phyloP scores from a whole-genome alignment of 2,797 vertebrate species.

The Channa striata region DNA sequence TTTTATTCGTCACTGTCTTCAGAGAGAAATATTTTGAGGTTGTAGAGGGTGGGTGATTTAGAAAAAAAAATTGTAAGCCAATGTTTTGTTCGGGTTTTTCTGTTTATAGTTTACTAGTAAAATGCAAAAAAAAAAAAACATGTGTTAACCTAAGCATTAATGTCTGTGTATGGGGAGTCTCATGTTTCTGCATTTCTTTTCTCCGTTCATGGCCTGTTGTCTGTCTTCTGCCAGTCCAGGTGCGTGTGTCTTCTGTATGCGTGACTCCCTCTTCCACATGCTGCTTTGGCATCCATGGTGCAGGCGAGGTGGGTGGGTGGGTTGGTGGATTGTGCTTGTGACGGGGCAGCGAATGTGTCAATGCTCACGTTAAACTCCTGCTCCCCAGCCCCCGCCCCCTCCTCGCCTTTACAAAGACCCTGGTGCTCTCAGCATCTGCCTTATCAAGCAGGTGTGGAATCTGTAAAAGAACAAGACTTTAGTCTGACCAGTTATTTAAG shows the following conservation, averaged over 20 bases:
- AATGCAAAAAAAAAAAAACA: slow-evolving; percentile 66
- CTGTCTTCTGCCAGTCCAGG: slow-evolving; percentile 50
- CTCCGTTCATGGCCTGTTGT: slow-evolving; percentile 40
- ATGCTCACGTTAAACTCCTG: slow-evolving; percentile 20
- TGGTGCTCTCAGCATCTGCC: slow-evolving; percentile 79
- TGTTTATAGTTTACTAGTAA: slow-evolving; percentile 70
- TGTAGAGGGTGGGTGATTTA: slow-evolving; percentile 55
- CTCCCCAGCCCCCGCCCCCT: background rate
- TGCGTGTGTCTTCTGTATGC: slow-evolving; percentile 17
- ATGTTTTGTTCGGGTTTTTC: slow-evolving; percentile 61
- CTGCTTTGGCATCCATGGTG: slow-evolving; percentile 52
- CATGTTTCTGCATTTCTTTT: slow-evolving; percentile 10
- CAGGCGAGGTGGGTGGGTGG: slow-evolving; percentile 31
- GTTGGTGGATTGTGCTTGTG: background rate
- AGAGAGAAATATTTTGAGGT: slow-evolving; percentile 71
- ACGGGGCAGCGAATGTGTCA: background rate
- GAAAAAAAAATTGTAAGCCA: slow-evolving; percentile 47
- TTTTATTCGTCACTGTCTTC: slow-evolving; percentile 77
- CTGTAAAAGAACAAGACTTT: slow-evolving; percentile 73
- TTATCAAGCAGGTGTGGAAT: slow-evolving; percentile 73
- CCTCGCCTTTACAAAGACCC: slow-evolving; percentile 39
- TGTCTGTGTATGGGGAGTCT: slow-evolving; percentile 38
- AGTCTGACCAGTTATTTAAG: slow-evolving; percentile 79
- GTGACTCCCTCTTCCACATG: slow-evolving; percentile 45
- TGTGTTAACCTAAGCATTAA: slow-evolving; percentile 54